phyloP scores from a whole-genome alignment of 2,797 vertebrate genomes.

The Helarctos malayanus region DNA sequence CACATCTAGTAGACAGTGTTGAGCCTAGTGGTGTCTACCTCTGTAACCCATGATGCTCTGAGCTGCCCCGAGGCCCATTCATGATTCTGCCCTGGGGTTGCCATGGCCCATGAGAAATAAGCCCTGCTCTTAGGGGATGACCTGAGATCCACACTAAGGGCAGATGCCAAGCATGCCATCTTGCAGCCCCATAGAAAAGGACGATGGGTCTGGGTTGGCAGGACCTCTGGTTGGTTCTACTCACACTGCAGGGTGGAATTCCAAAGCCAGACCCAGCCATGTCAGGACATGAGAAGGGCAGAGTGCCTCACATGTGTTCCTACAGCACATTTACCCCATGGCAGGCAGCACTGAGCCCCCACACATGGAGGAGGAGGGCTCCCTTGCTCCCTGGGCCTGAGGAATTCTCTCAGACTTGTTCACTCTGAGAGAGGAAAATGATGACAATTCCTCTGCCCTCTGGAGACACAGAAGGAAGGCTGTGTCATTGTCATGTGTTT shows the following conservation, averaged over 20 bases:
- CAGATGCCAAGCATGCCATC: neutral
- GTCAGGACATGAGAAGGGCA: neutral
- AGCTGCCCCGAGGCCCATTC: neutral
- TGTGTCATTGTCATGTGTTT: neutral
- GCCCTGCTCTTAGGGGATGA: neutral
- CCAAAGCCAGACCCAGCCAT: neutral
- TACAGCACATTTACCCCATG: neutral
- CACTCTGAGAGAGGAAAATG: neutral
- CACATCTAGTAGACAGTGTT: neutral
- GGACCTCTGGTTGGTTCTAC: accelerated
- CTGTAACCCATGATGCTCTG: neutral
- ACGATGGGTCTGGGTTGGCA: neutral
- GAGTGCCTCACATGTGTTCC: neutral
- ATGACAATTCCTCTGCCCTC: neutral
- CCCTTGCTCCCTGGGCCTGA: neutral
- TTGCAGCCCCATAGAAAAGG: neutral
- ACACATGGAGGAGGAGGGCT: neutral
- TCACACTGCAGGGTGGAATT: neutral
- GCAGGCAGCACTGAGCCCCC: neutral
- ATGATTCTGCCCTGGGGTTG: neutral
- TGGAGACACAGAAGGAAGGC: neutral
- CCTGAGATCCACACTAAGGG: neutral
- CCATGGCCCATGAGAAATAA: neutral
- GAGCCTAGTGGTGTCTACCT: neutral
- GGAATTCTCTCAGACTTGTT: neutral